Evolutionary conservation across 2,888 invertebrate genomes (phyloP).

Genomic region (Laothoe populi): DNA sequence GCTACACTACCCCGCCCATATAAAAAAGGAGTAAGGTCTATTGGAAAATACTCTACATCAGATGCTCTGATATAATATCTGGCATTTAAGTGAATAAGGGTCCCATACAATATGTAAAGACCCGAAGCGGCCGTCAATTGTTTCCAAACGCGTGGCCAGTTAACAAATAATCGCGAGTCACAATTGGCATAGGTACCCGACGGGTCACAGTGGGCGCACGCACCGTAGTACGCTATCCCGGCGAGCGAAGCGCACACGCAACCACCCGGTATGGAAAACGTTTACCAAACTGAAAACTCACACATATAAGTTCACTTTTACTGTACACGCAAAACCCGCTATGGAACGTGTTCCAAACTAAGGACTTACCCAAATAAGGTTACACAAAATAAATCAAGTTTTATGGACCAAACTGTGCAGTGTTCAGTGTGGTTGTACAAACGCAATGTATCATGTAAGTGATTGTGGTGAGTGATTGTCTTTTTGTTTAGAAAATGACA

Average conservation of each 20-base stretch:
- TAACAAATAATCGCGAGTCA: conserved; percentile 79
- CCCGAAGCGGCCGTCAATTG: conserved; percentile 76
- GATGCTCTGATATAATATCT: too few species aligned
- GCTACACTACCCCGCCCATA: too few species aligned
- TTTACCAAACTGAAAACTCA: neutral
- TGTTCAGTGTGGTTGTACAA: neutral
- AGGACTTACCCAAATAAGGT: neutral
- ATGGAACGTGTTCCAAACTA: conserved; percentile 10
- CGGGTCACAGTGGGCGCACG: conserved; percentile 60
- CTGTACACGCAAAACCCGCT: conserved; percentile 54
- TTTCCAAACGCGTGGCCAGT: conserved; percentile 82
- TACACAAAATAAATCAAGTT: neutral
- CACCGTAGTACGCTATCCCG: conserved; percentile 75
- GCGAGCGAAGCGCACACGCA: conserved; percentile 67
- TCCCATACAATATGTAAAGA: conserved; percentile 71
- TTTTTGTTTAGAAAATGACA: neutral
- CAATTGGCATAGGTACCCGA: conserved; percentile 79
- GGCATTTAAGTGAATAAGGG: conserved; percentile 44
- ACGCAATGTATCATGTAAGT: neutral
- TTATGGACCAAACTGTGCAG: neutral
- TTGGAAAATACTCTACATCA: too few species aligned
- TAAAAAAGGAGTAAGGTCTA: too few species aligned
- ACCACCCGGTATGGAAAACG: conserved; percentile 17
- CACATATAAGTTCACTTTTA: neutral
- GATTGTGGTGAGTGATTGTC: conserved; percentile 4